These are phyloP conservation scores for Galeopsomyia nigrocyanea DNA, from an alignment of 2,888 invertebrate species.

Conservation along the genomic window DNA sequence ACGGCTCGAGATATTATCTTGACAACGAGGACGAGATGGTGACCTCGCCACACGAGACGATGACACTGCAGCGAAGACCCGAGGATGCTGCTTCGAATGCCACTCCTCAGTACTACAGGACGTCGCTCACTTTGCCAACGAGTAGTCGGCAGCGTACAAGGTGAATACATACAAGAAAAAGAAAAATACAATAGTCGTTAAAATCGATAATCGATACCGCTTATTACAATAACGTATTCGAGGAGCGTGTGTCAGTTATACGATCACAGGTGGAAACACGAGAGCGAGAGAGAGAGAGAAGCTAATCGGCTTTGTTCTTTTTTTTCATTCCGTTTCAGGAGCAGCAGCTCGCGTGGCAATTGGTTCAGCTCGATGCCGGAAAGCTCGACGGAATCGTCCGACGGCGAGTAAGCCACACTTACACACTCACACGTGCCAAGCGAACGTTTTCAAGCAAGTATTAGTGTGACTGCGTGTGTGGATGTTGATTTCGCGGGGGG, in stretches of 20 bases:
- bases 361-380: conserved; percentile 73
- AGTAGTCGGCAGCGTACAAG: conserved; percentile 72
- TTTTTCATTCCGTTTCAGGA: conserved; percentile 58
- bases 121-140: conserved; percentile 77
- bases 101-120: conserved; percentile 74
- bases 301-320: background rate
- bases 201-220: conserved; percentile 1
- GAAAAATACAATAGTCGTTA: background rate
- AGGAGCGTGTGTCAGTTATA: background rate
- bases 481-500: background rate
- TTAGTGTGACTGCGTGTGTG: conserved; percentile 22
- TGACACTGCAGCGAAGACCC: conserved; percentile 77
- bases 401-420: conserved; percentile 61
- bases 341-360: conserved; percentile 70
- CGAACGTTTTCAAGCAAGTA: conserved; percentile 22
- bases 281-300: too few relatives aligned
- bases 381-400: conserved; percentile 70
- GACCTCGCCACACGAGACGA: conserved; percentile 75
- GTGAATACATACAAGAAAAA: conserved; percentile 59
- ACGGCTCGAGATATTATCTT: conserved; percentile 77
- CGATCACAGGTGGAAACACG: background rate
- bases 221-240: background rate
- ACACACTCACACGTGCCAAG: conserved; percentile 43
- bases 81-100: conserved; percentile 67
- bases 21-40: conserved; percentile 73